Evolutionary conservation across 2,797 vertebrate genomes (phyloP), one percentile per base, ranked within the genome.

Genomic region (Brachyrhaphis roseni): DNA sequence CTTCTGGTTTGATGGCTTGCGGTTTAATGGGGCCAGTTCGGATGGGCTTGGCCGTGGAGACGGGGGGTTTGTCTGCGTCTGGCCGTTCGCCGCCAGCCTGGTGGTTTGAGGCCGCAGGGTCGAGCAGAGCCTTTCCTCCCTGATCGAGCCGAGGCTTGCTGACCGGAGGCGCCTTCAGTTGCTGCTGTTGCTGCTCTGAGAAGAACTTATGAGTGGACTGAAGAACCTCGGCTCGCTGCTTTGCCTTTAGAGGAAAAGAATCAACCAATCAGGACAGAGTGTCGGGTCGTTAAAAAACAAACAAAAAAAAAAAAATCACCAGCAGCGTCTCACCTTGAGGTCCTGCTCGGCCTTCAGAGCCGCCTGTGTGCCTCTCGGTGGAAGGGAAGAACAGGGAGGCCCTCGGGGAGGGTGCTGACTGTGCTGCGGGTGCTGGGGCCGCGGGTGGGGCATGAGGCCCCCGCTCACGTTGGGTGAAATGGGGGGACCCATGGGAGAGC

Each of bases 141-240:
- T 94, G 97, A 84, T 96, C 95, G 0, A 97, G 96, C 62, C 97
- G 97, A 43, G 93, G 85, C 93, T 99, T 98, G 91, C 95, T 95
- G 91, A 96, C 96, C 84, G 96, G 93, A 10, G 97, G 96, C 15
- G 93, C 84, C 89, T 99, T 99, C 78, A 96, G 90, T 76, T 95
- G 94, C 87, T 96, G 97, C 81, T 98, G 98, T 78, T 98, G 98
- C 84, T 99, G 98, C 90, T 99, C 98, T 43, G 97, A 98, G 93
- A 99, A 99, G 96, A 99, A 99, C 87, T 98, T 98, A 74, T 99
- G 98, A 70, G 98, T 99, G 82, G 98, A 99, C 94, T 99, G 98
- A 82, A 99, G 97, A 86, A 99, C 98, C 94, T 99, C 98, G 75
- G 98, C 98, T 91, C 98, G 97, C 95, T 99, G 98, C 91, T 99